Evolutionary conservation across 2,797 vertebrate genomes (phyloP), one percentile per base, ranked within the genome.

Genomic region (Gallinago nigripennis): DNA sequence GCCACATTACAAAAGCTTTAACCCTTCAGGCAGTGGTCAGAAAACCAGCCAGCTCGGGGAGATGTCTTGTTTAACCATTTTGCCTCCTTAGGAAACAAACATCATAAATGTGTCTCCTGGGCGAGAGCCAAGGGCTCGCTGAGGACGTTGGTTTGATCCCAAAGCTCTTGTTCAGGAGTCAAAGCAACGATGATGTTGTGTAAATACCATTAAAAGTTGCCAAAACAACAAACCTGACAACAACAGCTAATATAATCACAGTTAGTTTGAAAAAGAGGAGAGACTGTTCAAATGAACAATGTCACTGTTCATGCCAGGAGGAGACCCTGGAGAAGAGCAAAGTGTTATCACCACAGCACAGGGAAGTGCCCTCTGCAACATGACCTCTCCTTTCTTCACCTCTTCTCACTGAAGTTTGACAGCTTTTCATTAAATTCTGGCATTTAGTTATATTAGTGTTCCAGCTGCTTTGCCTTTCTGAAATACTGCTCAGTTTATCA

Each of bases 141-240:
- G 53, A 94, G 65, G 68, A 35, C 0, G 1, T 53, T 16, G 48
- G 24, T 84, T 88, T 82, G 68, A 69, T 46, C 60, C 60, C 78
- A 90, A 41, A 53, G 64, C 43, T 92, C 76, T 72, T 50, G 17
- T 77, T 80, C 24, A 28, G 28, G 39, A 88, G 64, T 80, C 75
- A 77, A 76, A 88, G 70, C 63, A 88, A 82, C 27, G 41, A 7
- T 69, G n/a, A 27, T 82, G 71, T 88, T 95, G 60, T 88, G 75
- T 81, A 96, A 95, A 95, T 70, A 90, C 11, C 16, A 81, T 64
- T 64, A 68, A 45, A 70, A 69, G 91, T 80, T 96, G 86, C 71
- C 95, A 93, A 84, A 95, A 92, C 77, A 96, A 86, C 50, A 80
- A 85, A 54, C 41, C 25, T 77, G 64, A 85, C 48, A 91, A 45